Base-by-base conservation (phyloP, 2,113 vertebrate species). In the Gadus macrocephalus region DNA sequence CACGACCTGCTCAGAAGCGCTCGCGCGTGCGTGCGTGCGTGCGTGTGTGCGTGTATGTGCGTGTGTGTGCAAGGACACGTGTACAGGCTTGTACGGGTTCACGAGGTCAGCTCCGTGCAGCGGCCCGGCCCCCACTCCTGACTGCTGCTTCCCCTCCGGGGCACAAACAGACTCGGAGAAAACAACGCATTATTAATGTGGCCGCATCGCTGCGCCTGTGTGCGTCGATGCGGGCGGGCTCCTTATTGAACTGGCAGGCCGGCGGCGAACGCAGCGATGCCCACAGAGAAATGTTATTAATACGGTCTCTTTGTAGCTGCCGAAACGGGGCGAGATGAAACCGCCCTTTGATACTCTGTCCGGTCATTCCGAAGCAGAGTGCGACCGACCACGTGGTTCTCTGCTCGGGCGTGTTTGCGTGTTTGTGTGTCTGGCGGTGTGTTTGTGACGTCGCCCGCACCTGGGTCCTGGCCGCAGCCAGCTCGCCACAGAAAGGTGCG, bases 401-500 rank as follows among this genome's bases (percentile, higher is more conserved):
- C 2, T 49, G 42, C 6, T 49, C 31, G 65, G 16, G 58, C n/a
- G 28, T 59, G 61, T 61, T 14, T 42, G 77, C 71, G 67, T 55
- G 63, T 71, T 49, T 64, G 69, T 62, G 35, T 56, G 66, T 63
- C 16, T 56, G 55, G 6, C 17, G 38, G 53, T 25, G 12, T 66
- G 62, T 53, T 63, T n/a, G 58, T 20, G 28, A 20, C 38, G 67
- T 62, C 25, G 28, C 28, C 28, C 55, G 68, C 77, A 78, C 68
- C 75, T 78, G 79, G 0, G n/a, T 15, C 5, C 6, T 22, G 11
- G 72, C 73, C 71, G 79, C 74, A 27, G 74, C 28, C 60, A 71
- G 49, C 78, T 28, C 53, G 1, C 53, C 55, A 79, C 78, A 71
- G 63, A 79, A 78, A 81, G 80, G 83, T 75, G 75, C 84, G 69